A percentile compares a stretch with the other conserved stretches of the same genome.
phyloP scores from a whole-genome alignment of 2,797 vertebrate genomes.

The Loriculus beryllinus region DNA sequence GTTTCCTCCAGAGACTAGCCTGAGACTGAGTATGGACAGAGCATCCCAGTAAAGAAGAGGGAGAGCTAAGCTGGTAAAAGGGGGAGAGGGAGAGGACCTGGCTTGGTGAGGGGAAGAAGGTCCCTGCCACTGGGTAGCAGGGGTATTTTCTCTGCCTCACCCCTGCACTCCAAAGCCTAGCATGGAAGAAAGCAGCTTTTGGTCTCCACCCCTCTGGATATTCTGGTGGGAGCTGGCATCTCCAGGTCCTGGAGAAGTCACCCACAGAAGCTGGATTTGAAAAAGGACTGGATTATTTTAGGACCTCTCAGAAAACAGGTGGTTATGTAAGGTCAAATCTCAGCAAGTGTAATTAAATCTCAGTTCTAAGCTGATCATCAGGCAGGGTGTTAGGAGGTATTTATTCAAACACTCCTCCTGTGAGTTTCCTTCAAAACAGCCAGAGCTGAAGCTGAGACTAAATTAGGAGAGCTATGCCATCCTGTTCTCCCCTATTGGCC shows the following conservation, averaged over 20 bases:
- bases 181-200: background rate
- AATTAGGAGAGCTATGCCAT: background rate
- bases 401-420: conserved; percentile 10
- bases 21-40: background rate
- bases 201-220: background rate
- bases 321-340: conserved; percentile 48
- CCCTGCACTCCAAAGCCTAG: background rate
- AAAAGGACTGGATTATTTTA: conserved; percentile 11
- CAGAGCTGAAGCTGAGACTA: background rate
- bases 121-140: rapidly evolving
- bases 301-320: conserved; percentile 26
- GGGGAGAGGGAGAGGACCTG: background rate
- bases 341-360: conserved; percentile 47
- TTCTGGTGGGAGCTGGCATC: rapidly evolving
- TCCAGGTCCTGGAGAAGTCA: background rate
- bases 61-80: background rate
- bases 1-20: background rate
- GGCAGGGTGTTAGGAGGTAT: conserved; percentile 31
- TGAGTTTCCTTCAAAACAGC: background rate
- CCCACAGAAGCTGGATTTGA: background rate
- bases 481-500: background rate
- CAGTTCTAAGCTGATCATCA: conserved; percentile 47
- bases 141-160: background rate
- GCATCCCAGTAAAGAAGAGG: background rate
- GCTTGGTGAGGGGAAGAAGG: background rate